Evolutionary conservation across 1,140 invertebrate species (phyloP).

Genomic region (Atta texana): DNA sequence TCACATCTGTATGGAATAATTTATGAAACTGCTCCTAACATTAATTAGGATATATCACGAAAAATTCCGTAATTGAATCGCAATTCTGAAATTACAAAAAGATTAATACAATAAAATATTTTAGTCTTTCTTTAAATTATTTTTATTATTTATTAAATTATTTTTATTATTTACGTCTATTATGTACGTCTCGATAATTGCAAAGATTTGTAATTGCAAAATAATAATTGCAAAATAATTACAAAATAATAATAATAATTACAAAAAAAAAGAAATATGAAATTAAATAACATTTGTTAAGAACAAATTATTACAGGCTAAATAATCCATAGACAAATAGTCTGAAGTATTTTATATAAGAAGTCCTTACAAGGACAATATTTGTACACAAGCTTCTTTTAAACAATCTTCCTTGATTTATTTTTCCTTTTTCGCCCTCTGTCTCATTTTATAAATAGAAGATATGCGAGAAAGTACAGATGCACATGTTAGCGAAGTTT

Average conservation of each 20-base stretch:
- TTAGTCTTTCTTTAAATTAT: background rate
- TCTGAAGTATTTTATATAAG: background rate
- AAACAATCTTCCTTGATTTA: background rate
- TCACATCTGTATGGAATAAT: background rate
- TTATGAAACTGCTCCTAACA: background rate
- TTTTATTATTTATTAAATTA: too few species aligned
- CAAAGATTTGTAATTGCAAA: background rate
- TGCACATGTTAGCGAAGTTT: background rate
- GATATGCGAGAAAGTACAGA: background rate
- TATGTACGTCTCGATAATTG: background rate
- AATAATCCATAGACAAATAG: conserved; percentile 3
- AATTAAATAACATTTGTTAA: background rate
- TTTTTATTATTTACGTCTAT: too few species aligned
- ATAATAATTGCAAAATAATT: background rate
- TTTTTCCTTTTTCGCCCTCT: background rate
- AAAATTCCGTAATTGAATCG: background rate
- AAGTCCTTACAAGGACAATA: conserved; percentile 34
- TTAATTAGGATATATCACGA: background rate
- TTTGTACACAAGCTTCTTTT: conserved; percentile 34
- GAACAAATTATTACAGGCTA: conserved; percentile 10
- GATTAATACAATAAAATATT: background rate
- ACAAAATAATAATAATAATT: background rate
- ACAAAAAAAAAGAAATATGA: background rate
- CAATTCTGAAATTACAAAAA: background rate
- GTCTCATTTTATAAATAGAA: background rate